Evolutionary conservation across 2,888 invertebrate species (phyloP).

Genomic region (Phytoseiulus persimilis): DNA sequence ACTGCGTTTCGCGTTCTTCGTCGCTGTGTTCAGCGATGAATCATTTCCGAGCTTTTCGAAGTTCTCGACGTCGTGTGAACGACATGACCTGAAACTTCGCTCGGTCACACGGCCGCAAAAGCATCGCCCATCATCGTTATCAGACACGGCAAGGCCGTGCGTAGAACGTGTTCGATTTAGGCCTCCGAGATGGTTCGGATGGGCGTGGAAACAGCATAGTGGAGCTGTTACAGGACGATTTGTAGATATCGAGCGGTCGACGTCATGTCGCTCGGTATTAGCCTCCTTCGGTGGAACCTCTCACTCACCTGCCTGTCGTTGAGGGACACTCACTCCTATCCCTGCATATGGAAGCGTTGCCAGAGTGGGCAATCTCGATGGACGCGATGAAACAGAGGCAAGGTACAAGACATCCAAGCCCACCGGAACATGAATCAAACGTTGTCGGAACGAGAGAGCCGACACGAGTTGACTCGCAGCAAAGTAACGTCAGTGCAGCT

Average conservation of each 20-base stretch:
- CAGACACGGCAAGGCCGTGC: not conserved
- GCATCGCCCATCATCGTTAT: not conserved
- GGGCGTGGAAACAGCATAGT: conserved; percentile 18
- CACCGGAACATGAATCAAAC: not conserved
- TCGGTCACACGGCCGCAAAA: not conserved
- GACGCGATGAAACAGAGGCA: not conserved
- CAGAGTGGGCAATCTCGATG: too few relatives aligned
- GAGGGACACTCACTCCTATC: not conserved
- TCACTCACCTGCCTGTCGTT: not conserved
- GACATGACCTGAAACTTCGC: not conserved
- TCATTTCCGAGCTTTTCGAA: not conserved
- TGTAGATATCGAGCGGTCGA: conserved; percentile 25
- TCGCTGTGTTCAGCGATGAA: not conserved
- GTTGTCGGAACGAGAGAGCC: too few relatives aligned
- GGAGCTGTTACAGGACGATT: conserved; percentile 37
- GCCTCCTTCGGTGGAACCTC: not conserved
- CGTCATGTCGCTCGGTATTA: not conserved
- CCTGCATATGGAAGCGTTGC: too few relatives aligned
- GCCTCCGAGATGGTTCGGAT: not conserved
- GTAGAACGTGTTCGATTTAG: not conserved
- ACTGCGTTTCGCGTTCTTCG: not conserved
- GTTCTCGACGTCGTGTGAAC: not conserved
- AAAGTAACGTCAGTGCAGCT: not conserved
- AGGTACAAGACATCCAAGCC: not conserved
- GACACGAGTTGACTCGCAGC: too few relatives aligned